Base-by-base conservation (phyloP, 2,797 vertebrate species). In the Naso thynnoides region DNA sequence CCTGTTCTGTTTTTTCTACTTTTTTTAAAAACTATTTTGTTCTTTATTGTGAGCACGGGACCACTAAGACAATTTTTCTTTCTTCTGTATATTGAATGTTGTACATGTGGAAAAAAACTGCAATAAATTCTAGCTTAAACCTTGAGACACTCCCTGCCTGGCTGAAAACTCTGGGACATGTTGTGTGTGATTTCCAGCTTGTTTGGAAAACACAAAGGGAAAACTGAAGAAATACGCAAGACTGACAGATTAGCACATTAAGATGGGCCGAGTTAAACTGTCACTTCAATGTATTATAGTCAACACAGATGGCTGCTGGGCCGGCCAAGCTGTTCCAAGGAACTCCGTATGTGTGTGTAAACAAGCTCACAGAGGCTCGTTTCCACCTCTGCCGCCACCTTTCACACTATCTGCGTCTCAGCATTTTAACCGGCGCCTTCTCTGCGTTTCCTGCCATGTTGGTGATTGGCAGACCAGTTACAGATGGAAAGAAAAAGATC, bases 251-350 rank as follows among this genome's bases (percentile, higher is more conserved):
- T 71, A 81, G 26, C 73, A 82, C 79, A 74, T 76, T 68, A 38
- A 77, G 72, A 52, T 61, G 33, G 61, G 60, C 72, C 5, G 62
- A 83, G 73, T 68, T 78, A 69, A 78, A 80, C 80, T 78, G 81
- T 78, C 81, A 63, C 53, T 72, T 79, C 57, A 59, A 84, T 58
- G 73, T 82, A 81, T 67, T 82, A 81, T 67, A 77, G 71, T 82
- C 79, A 85, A 84, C 85, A 87, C 87, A 84, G 85, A 86, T 82
- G 87, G 83, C 82, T 23, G 42, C 78, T 27, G 77, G 62, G 65
- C 62, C 13, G 11, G 39, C 64, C 82, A 79, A 83, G 83, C 87
- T 84, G 73, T 67, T 85, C 71, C 19, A 6, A 44, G 45, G 36
- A 74, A 56, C 63, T 49, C 27, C 2, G 24, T 24, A 41, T 31